Evolutionary conservation across 2,113 vertebrate genomes (phyloP), one percentile per base, ranked within the genome.

Genomic region (Beaufortia kweichowensis): DNA sequence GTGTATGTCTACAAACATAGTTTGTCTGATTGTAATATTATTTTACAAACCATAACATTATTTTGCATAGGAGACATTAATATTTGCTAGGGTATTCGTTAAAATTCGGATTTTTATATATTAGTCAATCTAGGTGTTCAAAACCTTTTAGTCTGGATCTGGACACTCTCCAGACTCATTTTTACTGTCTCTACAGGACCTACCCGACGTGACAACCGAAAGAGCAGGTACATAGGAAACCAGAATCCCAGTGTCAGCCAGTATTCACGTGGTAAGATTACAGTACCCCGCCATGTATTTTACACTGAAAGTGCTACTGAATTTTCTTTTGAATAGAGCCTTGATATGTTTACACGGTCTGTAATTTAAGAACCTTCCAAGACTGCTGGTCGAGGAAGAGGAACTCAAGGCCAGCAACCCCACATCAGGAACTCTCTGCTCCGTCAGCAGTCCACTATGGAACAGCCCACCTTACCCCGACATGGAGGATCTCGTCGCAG

Each of bases 391-490:
- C 71, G 67, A 50, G 67, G 65, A 48, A 5, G 75, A 17, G 46
- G 24, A 55, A 1, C 55, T 69, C 1, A 21, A 77, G 17, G 53
- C 6, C 64, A 65, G 43, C 5, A 2, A 59, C 11, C 65, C 1
- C n/a, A 71, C 65, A 48, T 81, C 64, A 87, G 93, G 28, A 81
- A 80, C 11, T 91, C 91, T 2, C 64, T 93, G 19, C 68, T 91
- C 5, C 87, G 87, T 15, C 88, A 92, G 60, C 92, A 94, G 84
- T 85, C 88, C 74, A 92, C 81, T 82, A 90, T 91, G 89, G 94
- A 94, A 3, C 93, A 94, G 76, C 94, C 94, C 53, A 91, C 79
- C 15, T 82, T 95, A 43, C 94, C 94, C 0, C 82, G 90, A 14
- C 73, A 87, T 67, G 89, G 90, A 46, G 83, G 81, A 80, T 57